These are phyloP conservation scores for Druon quercuslanigerum DNA, from an alignment of 1,140 invertebrate species.

Conservation along the genomic window DNA sequence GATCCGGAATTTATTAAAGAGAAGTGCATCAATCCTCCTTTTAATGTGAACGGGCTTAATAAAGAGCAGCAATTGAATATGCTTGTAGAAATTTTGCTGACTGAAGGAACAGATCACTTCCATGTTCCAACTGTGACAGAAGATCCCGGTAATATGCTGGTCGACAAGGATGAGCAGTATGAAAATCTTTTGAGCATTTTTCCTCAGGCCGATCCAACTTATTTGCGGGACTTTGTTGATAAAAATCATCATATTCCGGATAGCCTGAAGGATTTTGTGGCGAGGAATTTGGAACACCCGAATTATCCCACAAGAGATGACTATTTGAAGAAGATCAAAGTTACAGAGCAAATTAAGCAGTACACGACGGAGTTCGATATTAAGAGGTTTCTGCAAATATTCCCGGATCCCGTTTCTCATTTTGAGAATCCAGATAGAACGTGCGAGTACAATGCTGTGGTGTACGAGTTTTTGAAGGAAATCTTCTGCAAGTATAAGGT, in stretches of 20 bases:
- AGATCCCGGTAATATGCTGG: conserved; percentile 27
- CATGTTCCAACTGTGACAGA: conserved; percentile 3
- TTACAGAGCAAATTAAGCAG: conserved; percentile 66
- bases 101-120: conserved; percentile 41
- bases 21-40: conserved; percentile 40
- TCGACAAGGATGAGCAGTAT: conserved; percentile 64
- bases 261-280: conserved; percentile 65
- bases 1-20: conserved; percentile 70
- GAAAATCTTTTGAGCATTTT: conserved; percentile 67
- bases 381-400: conserved; percentile 75
- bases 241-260: conserved; percentile 51
- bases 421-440: conserved; percentile 70
- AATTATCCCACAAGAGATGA: conserved; percentile 77
- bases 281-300: conserved; percentile 65
- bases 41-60: conserved; percentile 13
- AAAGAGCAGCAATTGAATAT: conserved; percentile 37
- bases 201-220: conserved; percentile 76
- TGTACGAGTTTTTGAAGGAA: conserved; percentile 66
- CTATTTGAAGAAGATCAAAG: conserved; percentile 65
- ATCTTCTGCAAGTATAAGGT: conserved; percentile 54
- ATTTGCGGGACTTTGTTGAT: conserved; percentile 68
- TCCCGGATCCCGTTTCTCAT: conserved; percentile 75
- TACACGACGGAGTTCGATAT: conserved; percentile 71
- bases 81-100: conserved; percentile 57
- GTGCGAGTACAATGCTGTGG: conserved; percentile 54